A percentile compares a stretch with the other conserved stretches of the same genome.
Evolutionary conservation across 2,888 invertebrate genomes (phyloP).

Genomic region (Dromius quadrimaculatus): DNA sequence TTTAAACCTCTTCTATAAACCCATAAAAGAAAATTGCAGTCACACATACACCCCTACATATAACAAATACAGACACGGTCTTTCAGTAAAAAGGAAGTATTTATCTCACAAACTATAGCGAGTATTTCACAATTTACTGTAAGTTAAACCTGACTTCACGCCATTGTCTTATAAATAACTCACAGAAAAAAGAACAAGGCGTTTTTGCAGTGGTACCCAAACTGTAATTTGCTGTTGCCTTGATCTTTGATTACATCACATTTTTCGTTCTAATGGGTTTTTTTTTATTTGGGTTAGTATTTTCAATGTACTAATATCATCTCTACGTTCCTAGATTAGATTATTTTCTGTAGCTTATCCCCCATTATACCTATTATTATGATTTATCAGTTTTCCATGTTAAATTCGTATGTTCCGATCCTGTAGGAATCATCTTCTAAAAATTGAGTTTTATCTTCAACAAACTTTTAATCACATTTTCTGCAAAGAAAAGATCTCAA

Average conservation of each 20-base stretch:
- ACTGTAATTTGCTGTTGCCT: constrained; percentile 22
- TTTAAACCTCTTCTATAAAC: constrained; percentile 24
- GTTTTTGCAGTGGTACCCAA: neutral
- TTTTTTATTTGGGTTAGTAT: no score
- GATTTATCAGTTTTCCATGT: no score
- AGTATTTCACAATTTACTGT: constrained; percentile 29
- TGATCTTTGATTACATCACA: constrained; percentile 3
- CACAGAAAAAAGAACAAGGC: neutral
- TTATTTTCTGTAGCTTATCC: neutral
- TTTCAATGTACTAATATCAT: no score
- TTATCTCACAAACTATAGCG: constrained; percentile 12
- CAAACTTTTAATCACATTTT: no score
- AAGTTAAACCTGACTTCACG: constrained; percentile 2
- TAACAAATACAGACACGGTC: no score
- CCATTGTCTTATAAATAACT: constrained; percentile 9
- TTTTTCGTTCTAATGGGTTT: neutral
- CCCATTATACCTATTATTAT: constrained; percentile 5
- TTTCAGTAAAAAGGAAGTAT: constrained; percentile 5
- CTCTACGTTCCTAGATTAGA: no score
- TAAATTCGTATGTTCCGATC: no score
- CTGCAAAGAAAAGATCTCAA: no score
- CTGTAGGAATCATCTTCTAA: no score
- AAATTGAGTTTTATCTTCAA: no score
- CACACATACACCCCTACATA: neutral
- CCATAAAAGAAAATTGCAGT: constrained; percentile 32